phyloP scores from a whole-genome alignment of 2,797 vertebrate species.

The Champsocephalus esox region DNA sequence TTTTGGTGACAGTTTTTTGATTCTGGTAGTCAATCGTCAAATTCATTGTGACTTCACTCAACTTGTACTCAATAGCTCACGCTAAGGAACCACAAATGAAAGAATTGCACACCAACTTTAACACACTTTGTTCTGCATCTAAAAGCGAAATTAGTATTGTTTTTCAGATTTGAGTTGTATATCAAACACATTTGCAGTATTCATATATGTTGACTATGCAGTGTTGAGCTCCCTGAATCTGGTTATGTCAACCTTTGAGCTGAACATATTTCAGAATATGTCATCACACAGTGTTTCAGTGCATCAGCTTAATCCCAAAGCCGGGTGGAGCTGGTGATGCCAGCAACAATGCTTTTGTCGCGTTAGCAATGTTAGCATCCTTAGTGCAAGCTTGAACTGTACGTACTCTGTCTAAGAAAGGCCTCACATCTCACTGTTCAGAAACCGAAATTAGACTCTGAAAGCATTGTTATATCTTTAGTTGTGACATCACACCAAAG shows the following conservation, averaged over 20 bases:
- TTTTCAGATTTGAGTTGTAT: background rate
- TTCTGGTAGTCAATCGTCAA: no score
- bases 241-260: background rate
- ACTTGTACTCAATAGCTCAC: background rate
- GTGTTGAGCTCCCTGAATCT: background rate
- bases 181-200: background rate
- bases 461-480: conserved; percentile 10
- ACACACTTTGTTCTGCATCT: no score
- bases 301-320: conserved; percentile 16
- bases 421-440: background rate
- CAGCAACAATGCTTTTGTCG: background rate
- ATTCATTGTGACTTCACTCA: no score
- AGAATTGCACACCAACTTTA: background rate
- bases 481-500: background rate
- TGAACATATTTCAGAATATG: background rate
- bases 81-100: background rate
- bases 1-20: background rate
- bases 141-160: no score
- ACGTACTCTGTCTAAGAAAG: background rate
- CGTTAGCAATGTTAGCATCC: background rate
- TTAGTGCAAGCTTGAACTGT: background rate
- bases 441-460: background rate
- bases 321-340: background rate
- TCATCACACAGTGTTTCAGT: background rate
- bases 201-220: background rate